Evolutionary conservation across 92 coral and sea anemone genomes (phyloP), one percentile per base, ranked within the genome.

Genomic region (Porites divaricata): DNA sequence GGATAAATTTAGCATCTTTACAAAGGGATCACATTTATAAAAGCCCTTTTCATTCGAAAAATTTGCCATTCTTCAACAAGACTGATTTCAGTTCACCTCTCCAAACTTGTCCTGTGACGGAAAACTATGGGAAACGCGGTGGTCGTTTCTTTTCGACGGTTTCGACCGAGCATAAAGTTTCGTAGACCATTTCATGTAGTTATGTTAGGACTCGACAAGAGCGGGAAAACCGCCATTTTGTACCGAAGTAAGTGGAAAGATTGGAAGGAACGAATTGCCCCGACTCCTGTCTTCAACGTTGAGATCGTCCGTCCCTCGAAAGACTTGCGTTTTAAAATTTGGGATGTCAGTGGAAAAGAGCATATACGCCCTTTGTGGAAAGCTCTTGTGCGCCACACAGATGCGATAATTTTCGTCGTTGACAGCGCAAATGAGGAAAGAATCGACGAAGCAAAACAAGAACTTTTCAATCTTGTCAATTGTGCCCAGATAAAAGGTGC

Each of bases 341-440:
- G 99, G 99, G 99, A 97, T 80, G 91, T 97, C 4, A 93, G 98
- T 28, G 99, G 99, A 79, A 86, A 98, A 58, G 99, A 97, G n/a
- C 95, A 95, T 41, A 95, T 92, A 49, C 92, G 99, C 1, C 99
- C 99, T 28, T 88, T 97, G 56, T 97, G 99, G 99, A 95, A 91
- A 74, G 98, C 99, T 11, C 95, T 95, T 64, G 99, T 87, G 25
- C 92, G 99, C 21, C 92, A 91, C 28, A 89, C 98, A 11, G 98
- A 97, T 58, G 99, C 95, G 9, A 84, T 97, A 0, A 93, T 97
- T 65, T 97, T 91, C 61, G 99, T 97, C 13, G 99, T 97, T 65
- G 99, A 97, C 88, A 95, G 99, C 77, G 88, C 95, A 63, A 92
- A 94, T 83, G 95, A 91, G 67, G 85, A 91, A 13, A 88, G 97